Evolutionary conservation across 30 jellyfish, hydroid and myxozoan genomes (phyloP).

Genomic region (Morbakka virulenta): DNA sequence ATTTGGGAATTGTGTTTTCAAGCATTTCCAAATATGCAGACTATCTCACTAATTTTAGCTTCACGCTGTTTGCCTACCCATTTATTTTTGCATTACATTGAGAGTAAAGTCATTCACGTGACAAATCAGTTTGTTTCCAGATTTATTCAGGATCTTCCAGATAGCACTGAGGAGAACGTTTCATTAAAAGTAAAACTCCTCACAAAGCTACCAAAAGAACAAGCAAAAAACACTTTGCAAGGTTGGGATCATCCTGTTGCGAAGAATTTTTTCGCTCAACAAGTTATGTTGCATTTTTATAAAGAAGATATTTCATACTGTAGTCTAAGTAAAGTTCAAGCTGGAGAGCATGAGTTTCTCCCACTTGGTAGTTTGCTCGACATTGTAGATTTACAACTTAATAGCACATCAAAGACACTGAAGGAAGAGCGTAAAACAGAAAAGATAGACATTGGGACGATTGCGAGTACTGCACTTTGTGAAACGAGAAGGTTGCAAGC

Average conservation of each 20-base stretch:
- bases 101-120: slow-evolving; percentile 57
- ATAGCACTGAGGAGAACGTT: slow-evolving; percentile 26
- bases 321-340: neutral
- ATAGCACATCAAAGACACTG: no score
- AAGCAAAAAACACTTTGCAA: slow-evolving; percentile 27
- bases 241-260: slow-evolving; percentile 73
- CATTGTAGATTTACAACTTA: neutral
- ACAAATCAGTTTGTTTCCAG: slow-evolving; percentile 44
- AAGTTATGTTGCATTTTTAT: slow-evolving; percentile 21
- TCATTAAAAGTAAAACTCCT: slow-evolving; percentile 43
- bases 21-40: slow-evolving; percentile 47
- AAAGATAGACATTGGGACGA: neutral
- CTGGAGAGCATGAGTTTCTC: neutral
- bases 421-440: neutral
- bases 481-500: neutral
- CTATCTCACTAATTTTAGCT: slow-evolving; percentile 42
- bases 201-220: slow-evolving; percentile 42
- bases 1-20: slow-evolving; percentile 60
- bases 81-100: slow-evolving; percentile 61
- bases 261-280: slow-evolving; percentile 43
- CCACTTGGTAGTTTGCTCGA: neutral
- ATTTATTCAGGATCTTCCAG: slow-evolving; percentile 53
- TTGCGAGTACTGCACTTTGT: neutral
- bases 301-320: neutral
- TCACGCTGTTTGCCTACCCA: slow-evolving; percentile 70